Evolutionary conservation across 2,888 invertebrate genomes (phyloP).

Genomic region (Pterostichus niger): DNA sequence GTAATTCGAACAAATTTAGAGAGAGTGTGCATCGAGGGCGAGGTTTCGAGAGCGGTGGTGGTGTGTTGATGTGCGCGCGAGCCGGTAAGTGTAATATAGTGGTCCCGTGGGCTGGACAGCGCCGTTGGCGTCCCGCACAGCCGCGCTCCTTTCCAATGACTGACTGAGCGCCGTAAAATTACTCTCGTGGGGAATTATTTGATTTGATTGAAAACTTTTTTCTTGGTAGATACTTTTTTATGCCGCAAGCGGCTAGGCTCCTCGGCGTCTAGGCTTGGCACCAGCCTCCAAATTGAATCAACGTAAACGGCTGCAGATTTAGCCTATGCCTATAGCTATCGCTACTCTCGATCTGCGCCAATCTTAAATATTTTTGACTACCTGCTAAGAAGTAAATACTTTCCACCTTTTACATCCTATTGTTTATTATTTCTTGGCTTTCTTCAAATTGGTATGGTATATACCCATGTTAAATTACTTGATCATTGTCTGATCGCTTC

Average conservation of each 20-base stretch:
- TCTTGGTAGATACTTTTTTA: slow-evolving; percentile 72
- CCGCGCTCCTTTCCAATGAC: slow-evolving; percentile 73
- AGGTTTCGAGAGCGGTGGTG: slow-evolving; percentile 12
- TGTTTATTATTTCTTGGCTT: too few species aligned
- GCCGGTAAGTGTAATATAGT: slow-evolving; percentile 78
- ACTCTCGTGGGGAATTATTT: slow-evolving; percentile 87
- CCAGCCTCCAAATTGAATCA: slow-evolving; percentile 77
- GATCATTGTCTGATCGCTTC: too few species aligned
- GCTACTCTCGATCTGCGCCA: too few species aligned
- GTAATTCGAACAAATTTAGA: slow-evolving; percentile 67
- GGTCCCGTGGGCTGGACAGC: slow-evolving; percentile 75
- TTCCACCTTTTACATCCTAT: too few species aligned
- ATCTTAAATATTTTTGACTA: too few species aligned
- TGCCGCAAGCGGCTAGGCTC: slow-evolving; percentile 54
- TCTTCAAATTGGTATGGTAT: too few species aligned
- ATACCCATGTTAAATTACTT: too few species aligned
- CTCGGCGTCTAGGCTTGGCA: slow-evolving; percentile 59
- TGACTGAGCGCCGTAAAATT: slow-evolving; percentile 83
- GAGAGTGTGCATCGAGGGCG: slow-evolving; percentile 36
- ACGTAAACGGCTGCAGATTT: slow-evolving; percentile 76
- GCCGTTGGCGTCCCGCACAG: slow-evolving; percentile 4
- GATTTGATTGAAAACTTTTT: slow-evolving; percentile 83
- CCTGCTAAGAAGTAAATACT: too few species aligned
- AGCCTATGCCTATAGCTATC: background rate
- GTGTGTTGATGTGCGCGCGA: slow-evolving; percentile 77